Conservation (phyloP, 2,888 invertebrate species). For the Labia minor region DNA sequence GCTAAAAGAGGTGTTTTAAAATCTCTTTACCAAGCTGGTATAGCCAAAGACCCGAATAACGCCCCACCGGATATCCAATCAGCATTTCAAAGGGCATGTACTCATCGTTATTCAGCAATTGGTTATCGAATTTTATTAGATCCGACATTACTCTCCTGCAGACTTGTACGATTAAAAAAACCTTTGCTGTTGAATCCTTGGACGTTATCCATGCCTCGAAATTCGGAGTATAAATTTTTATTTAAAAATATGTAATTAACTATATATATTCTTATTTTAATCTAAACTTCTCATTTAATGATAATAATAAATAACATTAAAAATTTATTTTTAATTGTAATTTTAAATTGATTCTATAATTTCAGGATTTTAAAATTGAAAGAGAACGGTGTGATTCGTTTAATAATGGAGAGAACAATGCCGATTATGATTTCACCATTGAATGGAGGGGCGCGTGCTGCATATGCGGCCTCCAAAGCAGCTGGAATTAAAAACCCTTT, state of each 20-base stretch:
- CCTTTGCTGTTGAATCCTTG: background rate
- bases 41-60: background rate
- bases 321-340: too few species aligned
- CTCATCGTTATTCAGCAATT: background rate
- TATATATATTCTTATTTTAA: too few species aligned
- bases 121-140: background rate
- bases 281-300: too few species aligned
- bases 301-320: too few species aligned
- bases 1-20: background rate
- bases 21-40: background rate
- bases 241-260: background rate
- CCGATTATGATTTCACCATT: background rate
- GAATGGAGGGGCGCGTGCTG: background rate
- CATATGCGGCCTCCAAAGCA: background rate
- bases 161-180: background rate
- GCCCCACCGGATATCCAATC: background rate
- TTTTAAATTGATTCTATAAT: too few species aligned
- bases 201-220: background rate
- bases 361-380: too few species aligned
- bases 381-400: background rate
- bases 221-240: background rate
- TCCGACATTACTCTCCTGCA: background rate
- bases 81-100: background rate
- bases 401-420: background rate
- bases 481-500: background rate